Evolutionary conservation across 1,140 invertebrate genomes (phyloP), one percentile per base, ranked within the genome.

Genomic region (Zaprionus nigranus): DNA sequence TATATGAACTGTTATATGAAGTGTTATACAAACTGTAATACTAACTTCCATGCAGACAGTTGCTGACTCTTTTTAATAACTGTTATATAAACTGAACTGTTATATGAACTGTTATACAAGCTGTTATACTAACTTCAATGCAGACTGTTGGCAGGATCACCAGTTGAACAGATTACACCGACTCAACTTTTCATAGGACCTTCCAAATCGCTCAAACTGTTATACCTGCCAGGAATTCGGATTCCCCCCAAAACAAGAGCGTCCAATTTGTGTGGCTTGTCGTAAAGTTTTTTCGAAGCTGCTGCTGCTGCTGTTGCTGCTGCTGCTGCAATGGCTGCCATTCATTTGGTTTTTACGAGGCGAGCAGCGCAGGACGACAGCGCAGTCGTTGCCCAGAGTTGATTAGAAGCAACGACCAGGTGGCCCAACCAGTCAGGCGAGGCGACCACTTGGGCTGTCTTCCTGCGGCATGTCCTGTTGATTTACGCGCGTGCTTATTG

Each of bases 321-420:
- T 66, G 61, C 72, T 70, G 70, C 38, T 63, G 64, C 59, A 65
- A 66, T 69, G 65, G 66, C 72, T 58, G 53, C 56, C 74, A 84
- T 88, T 88, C 84, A 88, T 88, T 88, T 88, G 78, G 85, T 84
- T 88, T 88, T 88, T 88, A 88, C 84, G 84, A 90, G 81, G 74
- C 84, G 64, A 76, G 26, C 46, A 61, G 69, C 68, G 38, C 38
- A 61, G 75, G 85, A 72, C 59, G 67, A 66, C 38, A 60, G 30
- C 54, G 64, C 38, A 24, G 71, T 70, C 56, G 49, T 61, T 70
- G 24, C 53, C 51, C 66, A 26, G 65, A 75, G 58, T 81, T 79
- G 71, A 81, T 81, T 81, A 81, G 82, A 85, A 86, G 82, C 75
- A 75, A 85, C 82, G 78, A 75, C 70, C 84, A 81, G 84, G 78